Evolutionary conservation across 2,888 invertebrate genomes (phyloP), one percentile per base, ranked within the genome.

Genomic region (Osmoderma eremita): DNA sequence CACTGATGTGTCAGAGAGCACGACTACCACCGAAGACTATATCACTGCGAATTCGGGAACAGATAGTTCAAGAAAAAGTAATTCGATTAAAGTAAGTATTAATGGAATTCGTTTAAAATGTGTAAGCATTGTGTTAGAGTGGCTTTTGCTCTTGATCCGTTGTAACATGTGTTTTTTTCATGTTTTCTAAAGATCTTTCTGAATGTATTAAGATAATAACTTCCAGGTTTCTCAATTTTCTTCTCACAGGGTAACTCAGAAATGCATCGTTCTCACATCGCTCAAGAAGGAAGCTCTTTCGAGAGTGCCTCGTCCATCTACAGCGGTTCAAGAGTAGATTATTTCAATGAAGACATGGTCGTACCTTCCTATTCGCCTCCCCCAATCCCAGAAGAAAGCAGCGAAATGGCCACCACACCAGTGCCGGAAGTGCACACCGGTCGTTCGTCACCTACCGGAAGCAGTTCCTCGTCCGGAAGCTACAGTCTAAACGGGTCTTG

Each of bases 1-100:
- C 72, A 91, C 90, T 48, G 94, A 94, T 78, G 85, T 93, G 61
- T 93, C 93, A n/a, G 94, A 94, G 84, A 93, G 93, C 76, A 94
- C 94, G 68, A 90, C 90, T 17, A 87, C 87, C n/a, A 91, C 91
- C 51, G 94, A 94, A 81, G 94, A 94, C 82, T 94, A 94, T 81
- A 90, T 93, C 72, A 94, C 94, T 74, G 94, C 94, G 79, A 94
- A 90, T 81, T 88, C 90, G 63, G 90, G 81, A 69, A 82, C 83
- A 8, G 83, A 91, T 78, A 91, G 88, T 77, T 91, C 90, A 15
- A 87, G 89, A 77, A 87, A 86, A 80, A 88, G 88, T 76, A 80
- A 79, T 22, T 85, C 84, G 85, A 88, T 79, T 88, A 92, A 75
- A 91, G 93, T 49, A 92, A 30, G 30, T 30, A 10, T 30, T 30